Evolutionary conservation across 2,113 vertebrate genomes (phyloP).

Genomic region (Columbina picui): DNA sequence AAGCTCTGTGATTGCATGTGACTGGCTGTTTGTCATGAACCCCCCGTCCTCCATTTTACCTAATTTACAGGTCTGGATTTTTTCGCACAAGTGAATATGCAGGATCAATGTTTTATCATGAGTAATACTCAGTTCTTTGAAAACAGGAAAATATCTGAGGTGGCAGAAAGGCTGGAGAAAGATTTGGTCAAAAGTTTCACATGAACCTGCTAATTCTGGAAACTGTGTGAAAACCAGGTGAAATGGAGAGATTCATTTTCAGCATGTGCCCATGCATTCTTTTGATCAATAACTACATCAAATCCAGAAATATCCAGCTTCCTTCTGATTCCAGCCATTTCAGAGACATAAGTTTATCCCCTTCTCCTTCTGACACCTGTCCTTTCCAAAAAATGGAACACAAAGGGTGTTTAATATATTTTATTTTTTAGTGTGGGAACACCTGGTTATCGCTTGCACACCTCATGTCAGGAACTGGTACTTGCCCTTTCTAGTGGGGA

Average conservation of each 20-base stretch:
- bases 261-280: not conserved
- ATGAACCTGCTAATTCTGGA: not conserved
- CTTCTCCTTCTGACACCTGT: not conserved
- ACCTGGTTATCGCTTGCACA: not conserved
- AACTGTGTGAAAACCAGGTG: not conserved
- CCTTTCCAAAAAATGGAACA: not conserved
- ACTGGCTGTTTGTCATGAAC: not conserved
- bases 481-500: not conserved
- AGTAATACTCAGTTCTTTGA: not conserved
- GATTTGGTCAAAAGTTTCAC: not conserved
- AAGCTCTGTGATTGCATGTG: not conserved
- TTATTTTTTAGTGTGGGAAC: not conserved
- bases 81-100: not conserved
- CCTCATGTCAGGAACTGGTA: not conserved
- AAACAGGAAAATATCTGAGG: not conserved
- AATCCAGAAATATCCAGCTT: not conserved
- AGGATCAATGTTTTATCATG: not conserved
- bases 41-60: rapidly evolving
- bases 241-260: not conserved
- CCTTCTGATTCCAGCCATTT: not conserved
- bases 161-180: not conserved
- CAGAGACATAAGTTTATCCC: not conserved
- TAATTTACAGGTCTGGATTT: not conserved
- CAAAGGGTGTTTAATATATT: not conserved
- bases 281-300: not conserved